Conservation (phyloP, 1,140 invertebrate genomes). For the Belonocnema kinseyi region DNA sequence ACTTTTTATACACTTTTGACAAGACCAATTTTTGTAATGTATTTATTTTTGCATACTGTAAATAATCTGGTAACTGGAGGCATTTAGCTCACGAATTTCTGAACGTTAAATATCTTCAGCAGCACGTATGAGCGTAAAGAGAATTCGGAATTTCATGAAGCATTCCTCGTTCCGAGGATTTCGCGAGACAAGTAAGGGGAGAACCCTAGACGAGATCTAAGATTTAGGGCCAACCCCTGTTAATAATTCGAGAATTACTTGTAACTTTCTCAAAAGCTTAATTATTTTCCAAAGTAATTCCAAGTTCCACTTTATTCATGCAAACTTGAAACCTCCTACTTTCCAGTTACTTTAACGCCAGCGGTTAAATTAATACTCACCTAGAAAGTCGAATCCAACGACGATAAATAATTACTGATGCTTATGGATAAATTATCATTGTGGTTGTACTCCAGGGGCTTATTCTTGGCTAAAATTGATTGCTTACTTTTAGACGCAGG, state of each 20-base stretch:
- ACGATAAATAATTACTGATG: slow-evolving; percentile 5
- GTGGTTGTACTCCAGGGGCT: neutral
- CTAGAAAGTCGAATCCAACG: neutral
- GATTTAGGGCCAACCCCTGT: slow-evolving; percentile 12
- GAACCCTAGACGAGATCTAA: slow-evolving; percentile 1
- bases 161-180: slow-evolving; percentile 32
- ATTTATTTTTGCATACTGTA: no score
- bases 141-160: slow-evolving; percentile 3
- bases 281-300: slow-evolving; percentile 22
- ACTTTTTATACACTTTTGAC: no score
- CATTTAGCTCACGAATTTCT: no score
- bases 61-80: no score
- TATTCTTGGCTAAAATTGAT: neutral
- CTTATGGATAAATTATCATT: neutral
- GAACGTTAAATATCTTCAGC: slow-evolving; percentile 17
- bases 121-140: slow-evolving; percentile 31
- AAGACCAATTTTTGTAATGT: no score
- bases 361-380: slow-evolving; percentile 7
- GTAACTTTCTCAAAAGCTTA: slow-evolving; percentile 17
- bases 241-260: slow-evolving; percentile 25
- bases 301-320: neutral
- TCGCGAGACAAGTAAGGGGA: slow-evolving; percentile 11
- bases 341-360: slow-evolving; percentile 4
- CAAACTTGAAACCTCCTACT: slow-evolving; percentile 10
- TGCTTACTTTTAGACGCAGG: neutral